Conservation (phyloP, 2,797 vertebrate species). For the Gastrophryne carolinensis region DNA sequence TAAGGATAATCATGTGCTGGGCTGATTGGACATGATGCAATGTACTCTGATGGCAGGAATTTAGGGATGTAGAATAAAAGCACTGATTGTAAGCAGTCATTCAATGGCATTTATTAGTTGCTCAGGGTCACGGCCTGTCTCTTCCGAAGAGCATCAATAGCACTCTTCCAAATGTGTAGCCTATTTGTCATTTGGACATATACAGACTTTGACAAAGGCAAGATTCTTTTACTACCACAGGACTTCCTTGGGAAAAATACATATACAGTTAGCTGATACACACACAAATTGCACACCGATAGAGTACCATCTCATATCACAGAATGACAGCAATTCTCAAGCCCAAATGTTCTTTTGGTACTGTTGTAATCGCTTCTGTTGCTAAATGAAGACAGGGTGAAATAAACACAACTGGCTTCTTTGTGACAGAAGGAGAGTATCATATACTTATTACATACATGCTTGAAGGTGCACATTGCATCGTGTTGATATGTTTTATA, state of each 20-base stretch:
- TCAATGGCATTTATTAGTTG: conserved; percentile 62
- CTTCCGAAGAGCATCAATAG: conserved; percentile 62
- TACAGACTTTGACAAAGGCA: conserved; percentile 61
- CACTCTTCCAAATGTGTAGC: conserved; percentile 59
- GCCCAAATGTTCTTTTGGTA: no score
- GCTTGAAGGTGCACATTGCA: no score
- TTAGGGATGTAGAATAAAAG: conserved; percentile 55
- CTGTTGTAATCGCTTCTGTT: no score
- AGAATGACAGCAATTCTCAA: no score
- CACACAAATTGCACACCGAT: no score
- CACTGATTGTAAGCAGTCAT: conserved; percentile 47
- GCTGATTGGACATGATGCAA: background rate
- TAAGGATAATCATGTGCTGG: background rate
- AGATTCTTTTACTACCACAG: conserved; percentile 60
- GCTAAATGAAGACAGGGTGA: no score
- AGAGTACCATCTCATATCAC: no score
- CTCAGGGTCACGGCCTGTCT: conserved; percentile 54
- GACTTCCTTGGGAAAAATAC: conserved; percentile 65
- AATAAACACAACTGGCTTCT: no score
- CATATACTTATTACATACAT: no score
- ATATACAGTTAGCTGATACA: no score
- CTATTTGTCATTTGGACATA: conserved; percentile 62
- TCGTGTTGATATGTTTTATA: no score
- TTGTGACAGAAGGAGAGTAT: no score
- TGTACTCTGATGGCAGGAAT: background rate